phyloP scores from a whole-genome alignment of 2,888 invertebrate genomes.

The Cantharis nigra region DNA sequence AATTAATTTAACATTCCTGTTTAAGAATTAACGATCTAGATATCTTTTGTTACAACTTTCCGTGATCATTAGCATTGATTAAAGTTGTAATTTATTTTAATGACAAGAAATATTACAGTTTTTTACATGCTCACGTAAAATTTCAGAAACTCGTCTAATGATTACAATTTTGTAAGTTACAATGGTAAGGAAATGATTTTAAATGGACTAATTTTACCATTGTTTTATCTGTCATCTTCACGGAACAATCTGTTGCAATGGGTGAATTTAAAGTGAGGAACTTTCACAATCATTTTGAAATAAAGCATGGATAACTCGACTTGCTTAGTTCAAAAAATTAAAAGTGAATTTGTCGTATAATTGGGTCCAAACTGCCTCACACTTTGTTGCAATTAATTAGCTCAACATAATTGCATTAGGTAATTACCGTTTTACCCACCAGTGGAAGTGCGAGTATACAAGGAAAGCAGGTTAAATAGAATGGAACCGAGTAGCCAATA shows the following conservation, averaged over 20 bases:
- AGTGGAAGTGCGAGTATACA: not conserved
- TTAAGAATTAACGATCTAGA: not conserved
- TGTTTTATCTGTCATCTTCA: slow-evolving; percentile 17
- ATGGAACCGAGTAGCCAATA: not conserved
- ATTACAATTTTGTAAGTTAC: not conserved
- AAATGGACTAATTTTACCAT: slow-evolving; percentile 9
- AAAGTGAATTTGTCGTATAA: not conserved
- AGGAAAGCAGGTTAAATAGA: not conserved
- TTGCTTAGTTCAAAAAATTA: not conserved
- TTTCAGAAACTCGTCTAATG: slow-evolving; percentile 8
- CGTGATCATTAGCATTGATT: not conserved
- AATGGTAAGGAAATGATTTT: slow-evolving; percentile 1
- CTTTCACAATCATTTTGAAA: slow-evolving; percentile 16
- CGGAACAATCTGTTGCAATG: slow-evolving; percentile 5
- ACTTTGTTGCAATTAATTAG: not conserved
- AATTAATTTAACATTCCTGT: not conserved
- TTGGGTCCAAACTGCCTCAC: not conserved
- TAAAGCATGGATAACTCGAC: not conserved
- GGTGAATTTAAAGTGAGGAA: not conserved
- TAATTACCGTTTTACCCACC: not conserved
- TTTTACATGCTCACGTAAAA: not conserved
- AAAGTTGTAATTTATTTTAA: not conserved
- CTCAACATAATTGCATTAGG: not conserved
- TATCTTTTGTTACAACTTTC: not conserved
- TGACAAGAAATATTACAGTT: not conserved